A percentile compares a stretch with the other conserved stretches of the same genome.
Conservation (phyloP, 2,888 invertebrate species). For the Malthinus seriepunctatus region DNA sequence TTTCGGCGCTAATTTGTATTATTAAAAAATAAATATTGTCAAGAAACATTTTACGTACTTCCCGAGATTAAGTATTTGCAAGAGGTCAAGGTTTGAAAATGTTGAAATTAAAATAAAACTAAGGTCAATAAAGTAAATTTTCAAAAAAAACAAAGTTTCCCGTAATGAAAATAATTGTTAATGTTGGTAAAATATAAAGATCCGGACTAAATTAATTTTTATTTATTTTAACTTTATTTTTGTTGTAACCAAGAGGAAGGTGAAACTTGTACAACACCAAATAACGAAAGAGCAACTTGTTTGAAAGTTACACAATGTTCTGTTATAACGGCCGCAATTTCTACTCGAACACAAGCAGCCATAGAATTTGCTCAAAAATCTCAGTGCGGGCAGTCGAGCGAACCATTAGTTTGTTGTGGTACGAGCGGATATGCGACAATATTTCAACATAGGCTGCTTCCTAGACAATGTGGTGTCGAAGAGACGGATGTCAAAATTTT, state of each 20-base stretch:
- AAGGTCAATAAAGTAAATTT: no score
- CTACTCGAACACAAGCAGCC: conserved; percentile 31
- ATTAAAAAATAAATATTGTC: no score
- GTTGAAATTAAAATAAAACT: no score
- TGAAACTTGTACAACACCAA: conserved; percentile 50
- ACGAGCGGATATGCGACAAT: not conserved
- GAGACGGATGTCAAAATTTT: conserved; percentile 41
- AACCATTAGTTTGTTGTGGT: conserved; percentile 57
- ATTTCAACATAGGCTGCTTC: conserved; percentile 3
- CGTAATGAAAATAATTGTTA: no score
- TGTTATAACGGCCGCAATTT: conserved; percentile 45
- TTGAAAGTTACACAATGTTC: conserved; percentile 53
- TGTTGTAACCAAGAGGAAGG: conserved; percentile 6
- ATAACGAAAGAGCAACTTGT: conserved; percentile 51
- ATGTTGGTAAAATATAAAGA: no score
- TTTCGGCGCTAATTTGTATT: no score
- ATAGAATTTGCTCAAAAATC: conserved; percentile 51
- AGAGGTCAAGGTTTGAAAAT: no score
- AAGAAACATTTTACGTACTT: no score
- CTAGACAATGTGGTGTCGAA: conserved; percentile 13
- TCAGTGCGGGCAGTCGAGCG: conserved; percentile 56
- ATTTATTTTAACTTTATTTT: not conserved
- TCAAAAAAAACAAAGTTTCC: no score
- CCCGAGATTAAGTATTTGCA: no score
- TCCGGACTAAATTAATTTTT: not conserved